Evolutionary conservation across 2,797 vertebrate species (phyloP).

Genomic region (Acrossocheilus fasciatus): DNA sequence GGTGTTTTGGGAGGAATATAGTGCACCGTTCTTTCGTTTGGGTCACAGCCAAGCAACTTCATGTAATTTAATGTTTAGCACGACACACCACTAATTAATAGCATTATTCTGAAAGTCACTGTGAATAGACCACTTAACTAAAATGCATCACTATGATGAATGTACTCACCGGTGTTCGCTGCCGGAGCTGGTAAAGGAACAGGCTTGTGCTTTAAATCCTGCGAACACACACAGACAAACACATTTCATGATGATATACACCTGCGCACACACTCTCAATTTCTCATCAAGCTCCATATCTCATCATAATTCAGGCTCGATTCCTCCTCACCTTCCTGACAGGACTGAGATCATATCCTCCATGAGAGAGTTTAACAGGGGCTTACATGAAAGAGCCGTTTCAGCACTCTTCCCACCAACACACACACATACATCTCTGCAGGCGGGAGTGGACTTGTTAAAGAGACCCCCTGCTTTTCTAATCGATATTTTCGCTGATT

Average conservation of each 20-base stretch:
- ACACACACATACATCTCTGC: constrained; percentile 15
- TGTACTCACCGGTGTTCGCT: constrained; percentile 47
- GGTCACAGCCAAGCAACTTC: constrained; percentile 45
- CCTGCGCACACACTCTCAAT: constrained; percentile 21
- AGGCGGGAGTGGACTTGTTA: constrained; percentile 42
- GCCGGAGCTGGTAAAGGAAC: constrained; percentile 26
- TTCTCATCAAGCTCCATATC: constrained; percentile 27
- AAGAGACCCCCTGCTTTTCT: constrained; percentile 48
- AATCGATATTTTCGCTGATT: constrained; percentile 57
- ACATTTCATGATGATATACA: constrained; percentile 44
- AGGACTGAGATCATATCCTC: constrained; percentile 39
- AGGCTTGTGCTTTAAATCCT: constrained; percentile 27
- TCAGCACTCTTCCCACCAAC: constrained; percentile 40
- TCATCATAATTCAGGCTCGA: constrained; percentile 33
- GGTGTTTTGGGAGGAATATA: constrained; percentile 25
- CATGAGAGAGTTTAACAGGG: constrained; percentile 39
- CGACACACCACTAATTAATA: constrained; percentile 57
- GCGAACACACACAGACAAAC: constrained; percentile 7
- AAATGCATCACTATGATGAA: constrained; percentile 56
- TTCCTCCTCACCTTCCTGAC: constrained; percentile 38
- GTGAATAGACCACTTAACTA: constrained; percentile 60
- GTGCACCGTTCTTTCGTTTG: constrained; percentile 18
- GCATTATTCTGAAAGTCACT: constrained; percentile 57
- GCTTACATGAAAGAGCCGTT: constrained; percentile 41
- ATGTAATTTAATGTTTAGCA: constrained; percentile 53